phyloP scores from a whole-genome alignment of 1,140 invertebrate species.

The Whitmania pigra region DNA sequence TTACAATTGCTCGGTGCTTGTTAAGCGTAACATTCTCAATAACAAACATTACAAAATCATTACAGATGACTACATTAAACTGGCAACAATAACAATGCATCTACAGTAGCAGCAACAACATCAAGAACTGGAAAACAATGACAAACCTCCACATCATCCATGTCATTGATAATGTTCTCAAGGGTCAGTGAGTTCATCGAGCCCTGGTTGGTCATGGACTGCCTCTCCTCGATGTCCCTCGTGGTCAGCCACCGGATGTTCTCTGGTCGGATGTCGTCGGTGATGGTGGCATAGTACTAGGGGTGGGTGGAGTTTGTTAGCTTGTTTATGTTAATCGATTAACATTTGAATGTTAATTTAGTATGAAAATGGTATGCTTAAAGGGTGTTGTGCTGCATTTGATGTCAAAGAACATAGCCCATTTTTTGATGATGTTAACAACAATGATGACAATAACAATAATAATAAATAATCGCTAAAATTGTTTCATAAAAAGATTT shows the following conservation, averaged over 20 bases:
- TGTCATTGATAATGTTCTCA: slow-evolving; percentile 7
- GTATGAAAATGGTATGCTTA: too few relatives aligned
- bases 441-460: too few relatives aligned
- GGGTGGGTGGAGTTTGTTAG: neutral
- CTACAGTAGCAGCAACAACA: neutral
- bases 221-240: slow-evolving; percentile 7
- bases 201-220: neutral
- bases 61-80: too few relatives aligned
- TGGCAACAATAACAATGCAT: too few relatives aligned
- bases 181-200: neutral
- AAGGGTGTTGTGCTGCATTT: too few relatives aligned
- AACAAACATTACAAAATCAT: too few relatives aligned
- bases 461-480: too few relatives aligned
- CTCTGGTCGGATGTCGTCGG: neutral
- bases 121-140: neutral
- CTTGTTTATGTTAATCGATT: too few relatives aligned
- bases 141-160: slow-evolving; percentile 1
- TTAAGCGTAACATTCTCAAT: neutral
- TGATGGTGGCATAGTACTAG: slow-evolving; percentile 3
- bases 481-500: too few relatives aligned
- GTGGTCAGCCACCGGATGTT: neutral
- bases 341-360: too few relatives aligned
- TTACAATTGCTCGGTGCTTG: neutral
- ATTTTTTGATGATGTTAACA: too few relatives aligned
- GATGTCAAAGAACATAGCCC: too few relatives aligned